Evolutionary conservation across 2,113 vertebrate species (phyloP), one percentile per base, ranked within the genome.

Genomic region (Sorex fumeus): DNA sequence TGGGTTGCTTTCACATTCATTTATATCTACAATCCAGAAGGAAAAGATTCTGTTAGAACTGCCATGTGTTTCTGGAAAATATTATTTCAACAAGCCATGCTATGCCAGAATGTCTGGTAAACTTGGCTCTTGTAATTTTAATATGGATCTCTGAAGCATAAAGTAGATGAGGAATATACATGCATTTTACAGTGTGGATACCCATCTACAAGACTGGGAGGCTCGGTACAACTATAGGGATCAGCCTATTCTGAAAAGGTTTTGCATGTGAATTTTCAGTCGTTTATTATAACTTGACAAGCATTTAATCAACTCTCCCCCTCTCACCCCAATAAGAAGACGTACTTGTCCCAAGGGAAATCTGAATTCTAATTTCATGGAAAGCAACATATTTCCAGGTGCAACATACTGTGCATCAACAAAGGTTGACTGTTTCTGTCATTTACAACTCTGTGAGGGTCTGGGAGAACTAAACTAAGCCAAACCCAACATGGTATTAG

Each of bases 1-100:
- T 0, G 98, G 98, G 74, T 95, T 98, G 93, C 97, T 98, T 96
- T 98, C 98, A 97, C 98, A 99, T 97, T 99, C 98, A 91, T 99
- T 98, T 97, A 98, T 94, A 95, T 99, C 98, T 99, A 96, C 43
- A 98, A 96, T 83, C 87, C 96, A 97, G 95, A 97, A 97, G 97
- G 83, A 95, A 97, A 97, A 97, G 88, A 91, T 92, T 95, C 80
- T 94, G 77, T 98, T 95, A 98, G 92, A 95, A 91, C 43, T 57
- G 77, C 3, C 0, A 86, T 84, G 87, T 94, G 76, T 93, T 97
- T 96, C 95, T 97, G 94, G 85, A 94, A 97, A 98, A 96, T 94
- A 94, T 90, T 95, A 93, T 62, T 95, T 36, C 78, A 95, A 90
- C 92, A 91, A 92, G 93, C 66, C 13, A 53, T 2, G 21, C 94